These are phyloP conservation scores for Pseudomyrmex cubaensis DNA, from an alignment of 1,140 invertebrate species.

Conservation along the genomic window DNA sequence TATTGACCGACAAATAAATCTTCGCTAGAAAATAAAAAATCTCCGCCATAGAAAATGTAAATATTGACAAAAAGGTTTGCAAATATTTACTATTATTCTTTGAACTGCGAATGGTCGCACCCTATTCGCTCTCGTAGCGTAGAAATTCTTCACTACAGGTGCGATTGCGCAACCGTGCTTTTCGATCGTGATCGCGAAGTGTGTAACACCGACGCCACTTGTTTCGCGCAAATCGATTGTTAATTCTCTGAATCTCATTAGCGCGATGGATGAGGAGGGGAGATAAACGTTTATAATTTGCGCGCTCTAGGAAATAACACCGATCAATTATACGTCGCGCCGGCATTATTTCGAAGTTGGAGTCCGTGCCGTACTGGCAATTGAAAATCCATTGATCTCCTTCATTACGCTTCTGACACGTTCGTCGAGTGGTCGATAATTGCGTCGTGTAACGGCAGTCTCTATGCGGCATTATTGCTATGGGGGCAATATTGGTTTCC, in stretches of 20 bases:
- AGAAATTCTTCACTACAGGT: background rate
- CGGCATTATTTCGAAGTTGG: conserved; percentile 36
- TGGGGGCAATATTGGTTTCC: conserved; percentile 49
- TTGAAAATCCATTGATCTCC: conserved; percentile 65
- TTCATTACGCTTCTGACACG: conserved; percentile 70
- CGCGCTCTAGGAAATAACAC: conserved; percentile 9
- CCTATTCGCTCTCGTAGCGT: background rate
- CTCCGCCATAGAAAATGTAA: too few species aligned
- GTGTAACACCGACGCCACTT: conserved; percentile 24
- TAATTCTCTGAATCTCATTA: conserved; percentile 56
- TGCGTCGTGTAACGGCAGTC: conserved; percentile 36
- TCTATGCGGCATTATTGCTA: conserved; percentile 59
- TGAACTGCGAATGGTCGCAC: background rate
- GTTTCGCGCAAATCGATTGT: conserved; percentile 27
- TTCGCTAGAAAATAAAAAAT: too few species aligned
- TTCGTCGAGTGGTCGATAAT: conserved; percentile 62
- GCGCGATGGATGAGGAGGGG: background rate
- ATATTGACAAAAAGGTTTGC: too few species aligned
- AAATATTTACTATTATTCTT: too few species aligned
- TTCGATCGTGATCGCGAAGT: background rate
- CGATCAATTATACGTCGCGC: conserved; percentile 51
- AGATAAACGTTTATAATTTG: conserved; percentile 28
- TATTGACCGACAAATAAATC: too few species aligned
- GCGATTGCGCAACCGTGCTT: background rate
- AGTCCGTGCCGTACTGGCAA: conserved; percentile 36